Evolutionary conservation across 30 jellyfish, hydroid and myxozoan species (phyloP), one percentile per base, ranked within the genome.

Genomic region (Hydractinia echinata): DNA sequence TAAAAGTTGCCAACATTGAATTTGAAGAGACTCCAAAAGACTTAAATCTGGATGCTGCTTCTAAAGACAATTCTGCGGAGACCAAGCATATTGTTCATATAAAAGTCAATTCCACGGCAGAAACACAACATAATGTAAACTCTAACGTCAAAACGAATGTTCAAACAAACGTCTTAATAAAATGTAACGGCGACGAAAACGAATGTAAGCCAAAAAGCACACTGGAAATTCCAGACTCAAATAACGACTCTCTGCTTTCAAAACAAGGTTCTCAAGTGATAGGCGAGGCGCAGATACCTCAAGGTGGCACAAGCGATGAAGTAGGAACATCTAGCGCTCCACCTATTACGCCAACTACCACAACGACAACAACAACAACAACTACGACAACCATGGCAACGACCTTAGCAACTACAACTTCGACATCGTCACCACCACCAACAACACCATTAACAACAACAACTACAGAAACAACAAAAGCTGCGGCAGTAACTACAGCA

Each of bases 301-400:
- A 81, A 14, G 67, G 87, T 81, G 72, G 10, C 6, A 85, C 10
- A n/a, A 10, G 19, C 8, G 85, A 81, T 18, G 84, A 56, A n/a
- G 51, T 77, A 5, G 73, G 18, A 15, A 76, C 77, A 50, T 77
- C 84, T 19, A 10, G 55, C 2, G 44, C 44, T 30, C 51, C 78
- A 8, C 84, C 76, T 6, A 54, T 44, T 19, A 53, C 84, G 73
- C 70, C 85, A 14, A 67, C 13, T 55, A 48, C 64, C 30, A 49
- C 6, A 14, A 51, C 88, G 54, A 53, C 6, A 66, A n/a, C 60
- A 69, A n/a, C 54, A 66, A 30, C 88, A 49, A 21, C 86, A 56
- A 54, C 86, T 4, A 44, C 54, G 5, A 8, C 79, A 6, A 55
- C 54, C 44, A 30, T 30, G 44, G 44, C 44, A 30, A 60, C 70